A percentile compares a stretch with the other conserved stretches of the same genome.
Evolutionary conservation across 2,797 vertebrate species (phyloP).

Genomic region (Pyrocephalus nanus): DNA sequence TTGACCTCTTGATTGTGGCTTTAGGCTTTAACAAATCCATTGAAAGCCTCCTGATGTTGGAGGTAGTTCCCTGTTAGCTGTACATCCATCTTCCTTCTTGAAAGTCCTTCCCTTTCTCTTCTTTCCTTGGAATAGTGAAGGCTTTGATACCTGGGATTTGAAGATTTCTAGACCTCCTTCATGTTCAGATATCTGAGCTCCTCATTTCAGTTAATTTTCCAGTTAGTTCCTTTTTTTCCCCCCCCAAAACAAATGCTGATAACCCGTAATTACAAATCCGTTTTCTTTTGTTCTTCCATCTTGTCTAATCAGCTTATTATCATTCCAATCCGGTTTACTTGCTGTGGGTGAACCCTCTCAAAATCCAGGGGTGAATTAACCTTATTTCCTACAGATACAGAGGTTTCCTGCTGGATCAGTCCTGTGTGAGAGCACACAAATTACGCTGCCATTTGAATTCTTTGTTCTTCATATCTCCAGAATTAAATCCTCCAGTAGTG

Average conservation of each 20-base stretch:
- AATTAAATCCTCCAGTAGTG: background rate
- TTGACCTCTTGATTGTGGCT: background rate
- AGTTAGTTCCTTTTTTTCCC: background rate
- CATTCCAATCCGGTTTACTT: slow-evolving; percentile 23
- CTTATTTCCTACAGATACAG: background rate
- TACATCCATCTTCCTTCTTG: background rate
- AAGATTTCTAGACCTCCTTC: background rate
- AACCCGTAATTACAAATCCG: background rate
- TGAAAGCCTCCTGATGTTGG: background rate
- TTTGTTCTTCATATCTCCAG: background rate
- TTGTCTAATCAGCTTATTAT: slow-evolving; percentile 42
- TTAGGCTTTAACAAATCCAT: background rate
- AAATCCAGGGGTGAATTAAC: background rate
- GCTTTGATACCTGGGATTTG: background rate
- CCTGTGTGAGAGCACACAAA: background rate
- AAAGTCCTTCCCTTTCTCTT: background rate
- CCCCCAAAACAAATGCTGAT: background rate
- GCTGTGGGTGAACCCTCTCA: background rate
- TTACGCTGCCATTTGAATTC: background rate
- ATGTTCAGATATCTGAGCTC: background rate
- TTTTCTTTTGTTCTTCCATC: slow-evolving; percentile 10
- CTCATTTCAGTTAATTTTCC: background rate
- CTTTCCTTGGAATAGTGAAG: background rate
- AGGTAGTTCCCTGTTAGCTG: background rate
- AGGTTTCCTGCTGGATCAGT: background rate